Conservation (phyloP, 2,888 invertebrate genomes). For the Ephialtes manifestator region DNA sequence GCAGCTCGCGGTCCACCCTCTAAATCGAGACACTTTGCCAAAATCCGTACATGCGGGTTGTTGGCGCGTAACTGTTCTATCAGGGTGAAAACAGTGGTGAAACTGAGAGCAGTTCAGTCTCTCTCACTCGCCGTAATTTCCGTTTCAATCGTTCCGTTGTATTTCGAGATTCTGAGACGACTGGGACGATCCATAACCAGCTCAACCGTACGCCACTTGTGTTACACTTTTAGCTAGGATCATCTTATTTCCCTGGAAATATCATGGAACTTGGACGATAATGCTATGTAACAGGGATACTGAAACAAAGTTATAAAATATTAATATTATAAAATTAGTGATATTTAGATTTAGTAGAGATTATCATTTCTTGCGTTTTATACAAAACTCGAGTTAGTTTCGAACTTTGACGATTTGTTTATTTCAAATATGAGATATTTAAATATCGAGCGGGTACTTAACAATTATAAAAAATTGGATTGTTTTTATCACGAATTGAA, state of each 20-base stretch:
- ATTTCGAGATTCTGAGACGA: conserved; percentile 12
- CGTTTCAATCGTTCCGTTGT: conserved; percentile 43
- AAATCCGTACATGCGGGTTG: conserved; percentile 21
- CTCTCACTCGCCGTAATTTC: conserved; percentile 50
- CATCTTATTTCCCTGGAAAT: neutral
- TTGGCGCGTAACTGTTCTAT: conserved; percentile 31
- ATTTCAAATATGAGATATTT: neutral
- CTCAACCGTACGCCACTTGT: conserved; percentile 62
- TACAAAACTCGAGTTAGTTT: no score
- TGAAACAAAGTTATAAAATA: neutral
- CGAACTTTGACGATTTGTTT: neutral
- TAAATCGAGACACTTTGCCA: conserved; percentile 23
- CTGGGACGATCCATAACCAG: conserved; percentile 63
- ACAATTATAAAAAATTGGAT: neutral
- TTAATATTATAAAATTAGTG: neutral
- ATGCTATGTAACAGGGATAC: conserved; percentile 14
- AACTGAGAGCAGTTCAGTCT: no score
- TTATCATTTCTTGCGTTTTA: neutral
- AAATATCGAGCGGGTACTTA: neutral
- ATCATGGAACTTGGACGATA: neutral
- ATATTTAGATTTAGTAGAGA: neutral
- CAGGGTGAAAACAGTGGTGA: neutral
- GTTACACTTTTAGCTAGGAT: conserved; percentile 59
- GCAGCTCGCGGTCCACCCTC: conserved; percentile 25
- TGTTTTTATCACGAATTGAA: neutral